Evolutionary conservation across 2,888 invertebrate genomes (phyloP), one percentile per base, ranked within the genome.

Genomic region (Cabera pusaria): DNA sequence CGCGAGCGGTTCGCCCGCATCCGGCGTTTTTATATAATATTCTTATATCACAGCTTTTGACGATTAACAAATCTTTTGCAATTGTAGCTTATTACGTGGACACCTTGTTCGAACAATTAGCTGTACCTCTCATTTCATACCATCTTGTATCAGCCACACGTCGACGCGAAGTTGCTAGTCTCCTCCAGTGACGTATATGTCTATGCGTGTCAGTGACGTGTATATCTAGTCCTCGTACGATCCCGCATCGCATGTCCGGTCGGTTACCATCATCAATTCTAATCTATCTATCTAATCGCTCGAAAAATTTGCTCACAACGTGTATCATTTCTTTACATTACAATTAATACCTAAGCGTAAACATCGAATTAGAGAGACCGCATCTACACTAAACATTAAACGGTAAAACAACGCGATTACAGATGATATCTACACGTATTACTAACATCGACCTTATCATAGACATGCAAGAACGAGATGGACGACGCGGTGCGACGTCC

Each of bases 41-140:
- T 80, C 74, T 49, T 84, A 87, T 88, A 88, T 88, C 88, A 88
- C 88, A 88, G 88, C 87, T 87, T 88, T 88, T 88, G 88, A 88
- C 88, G 88, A 87, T 87, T 50, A 84, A 87, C 85, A 84, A 86
- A 87, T 85, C 83, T 86, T 86, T 87, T 87, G 86, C 88, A 85
- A 81, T 86, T 85, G 85, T 79, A 85, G 86, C 83, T 86, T 81
- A 68, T 73, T 46, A 58, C 48, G 84, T 79, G 82, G 82, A 83
- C 79, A 72, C 74, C 85, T 81, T 72, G 65, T 85, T 81, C 87
- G 86, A 87, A 84, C 87, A 76, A 85, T 79, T 71, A 76, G 70
- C 75, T 62, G 62, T 56, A 45, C 40, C 49, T 31, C 31, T 47
- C 44, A 37, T 52, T 58, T 59, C 57, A 59, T 63, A 52, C 59